These are phyloP conservation scores for Neopipo cinnamomea DNA, from an alignment of 2,113 vertebrate species.

Conservation along the genomic window DNA sequence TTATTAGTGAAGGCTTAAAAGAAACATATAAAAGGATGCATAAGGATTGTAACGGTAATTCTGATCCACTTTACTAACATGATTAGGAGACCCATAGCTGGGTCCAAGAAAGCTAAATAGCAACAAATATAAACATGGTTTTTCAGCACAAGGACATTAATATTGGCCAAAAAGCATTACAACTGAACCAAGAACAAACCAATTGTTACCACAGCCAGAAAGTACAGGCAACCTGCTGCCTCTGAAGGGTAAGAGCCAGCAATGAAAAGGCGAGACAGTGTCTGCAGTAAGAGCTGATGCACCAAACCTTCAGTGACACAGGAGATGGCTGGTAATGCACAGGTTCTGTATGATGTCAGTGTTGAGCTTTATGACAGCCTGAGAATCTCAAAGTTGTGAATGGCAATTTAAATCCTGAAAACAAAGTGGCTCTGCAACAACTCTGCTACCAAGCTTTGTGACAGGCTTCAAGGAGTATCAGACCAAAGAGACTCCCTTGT, in stretches of 20 bases:
- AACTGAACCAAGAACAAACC: background rate
- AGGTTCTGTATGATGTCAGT: rapidly evolving
- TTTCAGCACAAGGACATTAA: background rate
- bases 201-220: background rate
- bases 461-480: background rate
- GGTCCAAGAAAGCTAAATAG: background rate
- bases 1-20: background rate
- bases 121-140: background rate
- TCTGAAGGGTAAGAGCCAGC: background rate
- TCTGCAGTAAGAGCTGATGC: background rate
- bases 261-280: rapidly evolving
- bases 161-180: background rate
- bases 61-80: background rate
- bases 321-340: background rate
- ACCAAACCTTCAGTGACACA: background rate
- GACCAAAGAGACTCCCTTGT: background rate
- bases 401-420: background rate
- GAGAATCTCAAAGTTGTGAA: background rate
- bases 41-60: background rate
- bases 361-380: rapidly evolving
- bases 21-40: background rate
- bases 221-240: background rate
- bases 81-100: background rate
- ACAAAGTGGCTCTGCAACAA: background rate
- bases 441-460: background rate